Base-by-base conservation (phyloP, 1,140 invertebrate genomes). In the Dryas iulia region DNA sequence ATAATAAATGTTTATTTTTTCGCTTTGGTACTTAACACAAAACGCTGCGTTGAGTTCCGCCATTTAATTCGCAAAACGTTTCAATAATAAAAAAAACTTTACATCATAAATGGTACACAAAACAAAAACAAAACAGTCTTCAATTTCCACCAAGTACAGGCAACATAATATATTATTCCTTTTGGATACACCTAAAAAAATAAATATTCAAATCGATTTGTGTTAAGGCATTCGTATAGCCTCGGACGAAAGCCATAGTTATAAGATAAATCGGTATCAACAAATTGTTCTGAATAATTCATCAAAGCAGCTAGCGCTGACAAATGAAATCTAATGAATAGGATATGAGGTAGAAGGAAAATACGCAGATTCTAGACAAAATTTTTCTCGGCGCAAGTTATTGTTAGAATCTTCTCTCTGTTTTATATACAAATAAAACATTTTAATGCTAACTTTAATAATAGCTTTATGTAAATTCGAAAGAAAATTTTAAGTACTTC, bases 241-340 rank as follows among this genome's bases (percentile, higher is more conserved):
- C 60, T 28, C 35, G 26, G 59, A 61, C 33, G 59, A 53, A 31
- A 63, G 66, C 28, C 53, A 68, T 53, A 62, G 66, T 59, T 63
- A 54, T 65, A 60, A 70, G 68, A 70, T 70, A 52, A 66, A 74
- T 71, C 72, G 73, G 69, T 76, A 71, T 77, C 78, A 83, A 83
- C 81, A 83, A 83, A 84, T 83, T 79, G 77, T 69, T 78, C 65
- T 87, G 82, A 85, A 87, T 87, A 84, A 83, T 85, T 81, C 78
- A 87, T 87, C 80, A 83, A 83, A 83, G 80, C 80, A 82, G 72
- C 74, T 65, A 70, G 75, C 73, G 73, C 74, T 85, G 80, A 83
- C 82, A 84, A 84, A 84, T 83, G 82, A 84, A 84, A 87, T 84
- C 78, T 83, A 85, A 80, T 85, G 82, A 85, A 87, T 87, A 81